These are phyloP conservation scores for Calameuta pallipes DNA, from an alignment of 2,888 invertebrate genomes.

Conservation along the genomic window DNA sequence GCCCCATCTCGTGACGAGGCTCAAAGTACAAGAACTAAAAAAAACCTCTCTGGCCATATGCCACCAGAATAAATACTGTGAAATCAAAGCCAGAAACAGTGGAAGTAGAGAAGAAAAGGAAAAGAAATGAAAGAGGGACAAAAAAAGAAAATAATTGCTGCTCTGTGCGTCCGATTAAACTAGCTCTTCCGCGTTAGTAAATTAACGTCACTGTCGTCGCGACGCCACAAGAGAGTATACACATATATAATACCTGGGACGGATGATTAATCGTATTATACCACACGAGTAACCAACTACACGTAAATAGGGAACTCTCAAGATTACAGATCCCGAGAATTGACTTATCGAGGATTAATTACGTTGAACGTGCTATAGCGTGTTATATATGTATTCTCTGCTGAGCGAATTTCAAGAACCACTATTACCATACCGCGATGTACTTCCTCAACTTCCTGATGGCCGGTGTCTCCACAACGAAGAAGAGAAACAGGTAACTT, in stretches of 20 bases:
- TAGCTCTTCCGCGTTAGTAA: background rate
- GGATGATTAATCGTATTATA: background rate
- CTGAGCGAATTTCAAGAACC: background rate
- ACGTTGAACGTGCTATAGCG: background rate
- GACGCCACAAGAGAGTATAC: background rate
- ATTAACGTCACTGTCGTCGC: slow-evolving; percentile 7
- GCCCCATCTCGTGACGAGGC: background rate
- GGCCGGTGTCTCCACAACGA: background rate
- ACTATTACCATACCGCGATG: background rate
- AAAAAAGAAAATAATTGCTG: slow-evolving; percentile 10
- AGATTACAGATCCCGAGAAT: background rate
- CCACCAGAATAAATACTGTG: slow-evolving; percentile 28
- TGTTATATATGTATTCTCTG: background rate
- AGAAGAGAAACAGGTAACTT: background rate
- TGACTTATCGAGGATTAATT: background rate
- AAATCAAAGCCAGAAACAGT: slow-evolving; percentile 35
- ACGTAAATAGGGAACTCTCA: background rate
- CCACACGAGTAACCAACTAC: background rate
- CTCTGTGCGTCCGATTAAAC: background rate
- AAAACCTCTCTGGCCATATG: slow-evolving; percentile 25
- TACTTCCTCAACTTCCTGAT: background rate
- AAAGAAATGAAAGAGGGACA: slow-evolving; percentile 23
- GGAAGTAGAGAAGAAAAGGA: slow-evolving; percentile 41
- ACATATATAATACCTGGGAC: background rate
- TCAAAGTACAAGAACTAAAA: slow-evolving; percentile 4